A percentile compares a stretch with the other conserved stretches of the same genome.
These are phyloP conservation scores for Timandra comae DNA, from an alignment of 2,888 invertebrate genomes.

Conservation along the genomic window DNA sequence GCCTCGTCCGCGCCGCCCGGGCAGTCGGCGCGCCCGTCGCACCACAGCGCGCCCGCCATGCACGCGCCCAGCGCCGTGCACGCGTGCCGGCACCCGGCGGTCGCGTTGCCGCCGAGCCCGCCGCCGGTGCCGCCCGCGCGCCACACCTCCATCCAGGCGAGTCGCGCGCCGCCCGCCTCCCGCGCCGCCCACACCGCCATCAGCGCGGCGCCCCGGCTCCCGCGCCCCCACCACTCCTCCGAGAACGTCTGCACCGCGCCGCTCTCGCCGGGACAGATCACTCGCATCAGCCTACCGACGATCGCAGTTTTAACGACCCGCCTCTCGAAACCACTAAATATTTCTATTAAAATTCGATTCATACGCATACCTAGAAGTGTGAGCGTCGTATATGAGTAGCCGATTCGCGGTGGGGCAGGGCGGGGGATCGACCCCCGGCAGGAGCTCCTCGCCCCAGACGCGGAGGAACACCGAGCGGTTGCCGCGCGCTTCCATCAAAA, in stretches of 20 bases:
- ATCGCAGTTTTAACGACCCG: too few relatives aligned
- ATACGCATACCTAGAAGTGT: conserved; percentile 69
- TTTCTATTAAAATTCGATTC: too few relatives aligned
- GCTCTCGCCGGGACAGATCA: conserved; percentile 82
- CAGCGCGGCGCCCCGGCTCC: conserved; percentile 82
- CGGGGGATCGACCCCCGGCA: conserved; percentile 77
- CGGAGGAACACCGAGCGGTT: conserved; percentile 88
- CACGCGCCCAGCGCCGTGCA: conserved; percentile 87
- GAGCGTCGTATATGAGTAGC: conserved; percentile 87
- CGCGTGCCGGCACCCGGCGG: conserved; percentile 44
- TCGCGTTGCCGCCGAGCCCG: conserved; percentile 67
- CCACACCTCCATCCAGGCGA: conserved; percentile 81
- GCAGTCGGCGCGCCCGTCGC: conserved; percentile 78
- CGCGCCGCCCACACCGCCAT: conserved; percentile 90
- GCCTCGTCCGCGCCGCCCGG: conserved; percentile 71
- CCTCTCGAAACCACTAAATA: too few relatives aligned
- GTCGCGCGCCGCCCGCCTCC: conserved; percentile 86
- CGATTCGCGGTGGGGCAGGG: conserved; percentile 87
- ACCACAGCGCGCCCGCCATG: conserved; percentile 84
- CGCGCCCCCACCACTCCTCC: conserved; percentile 81
- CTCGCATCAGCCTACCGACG: conserved; percentile 70
- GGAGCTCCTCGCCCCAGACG: conserved; percentile 88
- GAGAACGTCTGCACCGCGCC: conserved; percentile 86
- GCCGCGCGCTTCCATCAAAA: conserved; percentile 86
- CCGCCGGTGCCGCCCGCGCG: conserved; percentile 30